Evolutionary conservation across 2,888 invertebrate species (phyloP).

Genomic region (Bellardia pandia): DNA sequence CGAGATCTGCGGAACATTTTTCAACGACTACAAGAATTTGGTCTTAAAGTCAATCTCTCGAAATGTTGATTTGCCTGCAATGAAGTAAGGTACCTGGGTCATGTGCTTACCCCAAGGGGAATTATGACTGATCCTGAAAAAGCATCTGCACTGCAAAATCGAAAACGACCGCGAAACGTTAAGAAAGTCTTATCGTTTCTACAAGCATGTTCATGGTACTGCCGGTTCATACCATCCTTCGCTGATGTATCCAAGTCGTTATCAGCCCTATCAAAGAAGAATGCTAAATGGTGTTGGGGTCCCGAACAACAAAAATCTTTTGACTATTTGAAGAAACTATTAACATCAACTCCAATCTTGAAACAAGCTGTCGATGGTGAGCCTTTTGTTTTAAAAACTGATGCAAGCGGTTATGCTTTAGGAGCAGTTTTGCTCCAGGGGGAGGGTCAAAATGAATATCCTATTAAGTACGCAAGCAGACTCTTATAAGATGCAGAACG

Average conservation of each 20-base stretch:
- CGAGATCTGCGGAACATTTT: constrained; percentile 60
- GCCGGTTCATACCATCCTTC: constrained; percentile 64
- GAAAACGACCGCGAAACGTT: constrained; percentile 69
- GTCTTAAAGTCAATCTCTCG: constrained; percentile 68
- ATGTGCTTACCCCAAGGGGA: constrained; percentile 71
- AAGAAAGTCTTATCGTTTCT: constrained; percentile 76
- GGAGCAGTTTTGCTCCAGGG: constrained; percentile 59
- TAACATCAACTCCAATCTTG: constrained; percentile 68
- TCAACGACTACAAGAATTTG: constrained; percentile 36
- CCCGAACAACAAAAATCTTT: constrained; percentile 46
- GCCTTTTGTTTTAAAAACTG: constrained; percentile 50
- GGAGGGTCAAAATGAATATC: constrained; percentile 73
- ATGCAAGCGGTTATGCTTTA: constrained; percentile 49
- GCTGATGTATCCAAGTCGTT: constrained; percentile 75
- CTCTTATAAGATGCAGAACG: constrained; percentile 77
- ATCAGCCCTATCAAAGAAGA: constrained; percentile 76
- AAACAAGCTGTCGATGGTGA: constrained; percentile 73
- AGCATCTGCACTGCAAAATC: not conserved
- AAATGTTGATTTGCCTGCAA: constrained; percentile 74
- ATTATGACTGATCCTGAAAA: constrained; percentile 52
- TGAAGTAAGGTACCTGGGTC: constrained; percentile 64
- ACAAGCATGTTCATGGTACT: constrained; percentile 77
- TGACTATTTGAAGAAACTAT: constrained; percentile 38
- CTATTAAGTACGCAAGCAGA: constrained; percentile 75
- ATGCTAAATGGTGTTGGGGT: constrained; percentile 12